Conservation (phyloP, 2,113 vertebrate species). For the Bufo gargarizans region DNA sequence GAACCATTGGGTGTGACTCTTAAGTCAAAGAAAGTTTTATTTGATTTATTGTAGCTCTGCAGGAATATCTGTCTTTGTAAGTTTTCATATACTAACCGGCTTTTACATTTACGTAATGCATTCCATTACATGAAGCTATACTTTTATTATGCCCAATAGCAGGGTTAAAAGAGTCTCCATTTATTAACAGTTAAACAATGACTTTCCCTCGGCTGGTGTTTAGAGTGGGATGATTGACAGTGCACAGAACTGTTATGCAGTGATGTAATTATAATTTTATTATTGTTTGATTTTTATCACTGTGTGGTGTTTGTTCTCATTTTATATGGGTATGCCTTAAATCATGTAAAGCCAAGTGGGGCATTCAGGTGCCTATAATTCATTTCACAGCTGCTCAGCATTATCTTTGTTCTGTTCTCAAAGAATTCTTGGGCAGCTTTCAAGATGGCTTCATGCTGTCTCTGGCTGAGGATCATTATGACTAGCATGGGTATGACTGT, state of each 20-base stretch:
- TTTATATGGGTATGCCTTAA: constrained; percentile 32
- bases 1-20: no score
- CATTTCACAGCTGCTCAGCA: constrained; percentile 43
- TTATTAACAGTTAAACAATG: neutral
- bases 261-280: constrained; percentile 13
- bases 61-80: neutral
- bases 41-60: neutral
- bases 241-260: constrained; percentile 8
- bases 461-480: constrained; percentile 50
- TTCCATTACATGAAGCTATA: neutral
- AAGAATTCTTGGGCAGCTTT: constrained; percentile 54
- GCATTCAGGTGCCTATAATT: constrained; percentile 48
- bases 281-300: constrained; percentile 17
- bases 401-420: constrained; percentile 32
- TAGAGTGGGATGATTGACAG: constrained; percentile 1
- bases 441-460: constrained; percentile 56
- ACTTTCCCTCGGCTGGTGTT: neutral
- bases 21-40: neutral
- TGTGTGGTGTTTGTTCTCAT: neutral
- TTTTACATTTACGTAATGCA: neutral
- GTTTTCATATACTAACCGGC: neutral
- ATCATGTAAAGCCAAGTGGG: constrained; percentile 40
- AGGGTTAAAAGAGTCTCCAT: neutral
- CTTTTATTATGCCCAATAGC: neutral
- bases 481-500: constrained; percentile 28